phyloP scores from a whole-genome alignment of 2,888 invertebrate genomes.

The Cantharis rustica region DNA sequence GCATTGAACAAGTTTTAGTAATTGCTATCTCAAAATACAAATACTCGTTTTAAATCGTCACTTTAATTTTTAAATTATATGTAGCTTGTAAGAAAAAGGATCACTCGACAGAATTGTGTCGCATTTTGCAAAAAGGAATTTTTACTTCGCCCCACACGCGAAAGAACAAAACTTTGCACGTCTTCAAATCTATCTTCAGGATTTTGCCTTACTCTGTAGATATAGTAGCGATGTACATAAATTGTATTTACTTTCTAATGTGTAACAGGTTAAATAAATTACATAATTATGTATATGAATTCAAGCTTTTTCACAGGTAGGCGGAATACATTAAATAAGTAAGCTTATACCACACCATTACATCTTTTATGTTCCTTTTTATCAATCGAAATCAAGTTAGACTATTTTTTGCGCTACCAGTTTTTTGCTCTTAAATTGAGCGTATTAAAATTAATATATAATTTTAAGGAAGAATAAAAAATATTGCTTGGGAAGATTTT shows the following conservation, averaged over 20 bases:
- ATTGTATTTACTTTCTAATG: background rate
- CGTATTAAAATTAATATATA: too few relatives aligned
- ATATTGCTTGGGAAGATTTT: too few relatives aligned
- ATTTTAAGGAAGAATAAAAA: too few relatives aligned
- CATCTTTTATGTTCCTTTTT: background rate
- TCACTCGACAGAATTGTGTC: background rate
- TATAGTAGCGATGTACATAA: background rate
- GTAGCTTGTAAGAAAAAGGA: background rate
- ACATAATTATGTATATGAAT: background rate
- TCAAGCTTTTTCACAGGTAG: background rate
- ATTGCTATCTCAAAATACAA: slow-evolving; percentile 34
- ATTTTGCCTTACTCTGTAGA: background rate
- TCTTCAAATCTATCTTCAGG: background rate
- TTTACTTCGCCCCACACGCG: background rate
- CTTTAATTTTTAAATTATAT: background rate
- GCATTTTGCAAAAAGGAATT: background rate
- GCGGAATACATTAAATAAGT: background rate
- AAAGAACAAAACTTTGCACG: background rate
- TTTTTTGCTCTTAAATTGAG: background rate
- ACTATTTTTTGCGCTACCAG: background rate
- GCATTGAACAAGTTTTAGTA: slow-evolving; percentile 37
- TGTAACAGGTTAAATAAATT: background rate
- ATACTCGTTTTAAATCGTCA: background rate
- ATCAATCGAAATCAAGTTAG: background rate
- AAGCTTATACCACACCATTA: background rate